phyloP scores from a whole-genome alignment of 2,113 vertebrate species.

The Illadopsis cleaveri region DNA sequence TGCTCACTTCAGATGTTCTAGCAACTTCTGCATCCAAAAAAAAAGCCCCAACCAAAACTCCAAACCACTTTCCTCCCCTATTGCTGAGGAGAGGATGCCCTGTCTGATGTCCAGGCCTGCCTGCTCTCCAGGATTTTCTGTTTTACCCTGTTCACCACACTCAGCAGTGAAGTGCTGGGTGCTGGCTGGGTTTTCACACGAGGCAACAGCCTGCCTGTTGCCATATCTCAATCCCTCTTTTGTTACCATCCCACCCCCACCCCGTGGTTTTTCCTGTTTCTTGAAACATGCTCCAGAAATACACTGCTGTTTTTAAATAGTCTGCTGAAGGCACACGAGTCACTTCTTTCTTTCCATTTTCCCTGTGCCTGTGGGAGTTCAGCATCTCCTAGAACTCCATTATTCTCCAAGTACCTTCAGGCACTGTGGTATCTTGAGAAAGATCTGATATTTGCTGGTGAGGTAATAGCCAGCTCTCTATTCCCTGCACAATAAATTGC shows the following conservation, averaged over 20 bases:
- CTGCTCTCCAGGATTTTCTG: background rate
- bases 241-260: background rate
- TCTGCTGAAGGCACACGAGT: background rate
- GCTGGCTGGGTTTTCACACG: background rate
- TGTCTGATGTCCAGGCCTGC: background rate
- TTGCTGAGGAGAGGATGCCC: background rate
- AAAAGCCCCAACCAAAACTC: background rate
- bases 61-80: rapidly evolving
- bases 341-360: background rate
- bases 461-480: background rate
- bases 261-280: background rate
- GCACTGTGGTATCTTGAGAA: background rate
- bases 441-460: background rate
- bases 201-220: background rate
- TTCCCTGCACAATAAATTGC: background rate
- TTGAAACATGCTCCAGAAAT: background rate
- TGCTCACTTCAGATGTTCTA: background rate
- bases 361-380: background rate
- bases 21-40: background rate
- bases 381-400: background rate
- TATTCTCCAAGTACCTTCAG: background rate
- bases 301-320: background rate
- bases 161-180: background rate
- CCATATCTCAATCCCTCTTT: background rate
- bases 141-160: rapidly evolving